A percentile compares a stretch with the other conserved stretches of the same genome.
Conservation (phyloP, 35 echinoderm and acorn worm genomes). For the Nesometra sesokonis region DNA sequence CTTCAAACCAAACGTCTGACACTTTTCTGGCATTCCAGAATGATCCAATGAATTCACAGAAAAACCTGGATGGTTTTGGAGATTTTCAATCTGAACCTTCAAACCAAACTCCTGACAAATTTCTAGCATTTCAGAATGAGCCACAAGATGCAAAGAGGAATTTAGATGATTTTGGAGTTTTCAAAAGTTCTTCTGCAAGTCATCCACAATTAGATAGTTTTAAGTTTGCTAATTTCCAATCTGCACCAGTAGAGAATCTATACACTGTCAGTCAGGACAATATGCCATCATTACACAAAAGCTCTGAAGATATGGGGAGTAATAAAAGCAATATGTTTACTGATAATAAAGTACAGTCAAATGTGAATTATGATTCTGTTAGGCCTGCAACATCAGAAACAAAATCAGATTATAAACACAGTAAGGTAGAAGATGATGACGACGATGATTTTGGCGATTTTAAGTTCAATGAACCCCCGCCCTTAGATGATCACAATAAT, state of each 20-base stretch:
- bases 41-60: neutral
- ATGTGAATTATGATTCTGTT: neutral
- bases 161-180: too few species aligned
- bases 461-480: slow-evolving; percentile 3
- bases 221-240: neutral
- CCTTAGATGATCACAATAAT: neutral
- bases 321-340: neutral
- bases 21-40: neutral
- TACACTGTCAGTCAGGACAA: slow-evolving; percentile 3
- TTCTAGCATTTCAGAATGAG: too few species aligned
- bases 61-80: slow-evolving; percentile 5
- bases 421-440: neutral
- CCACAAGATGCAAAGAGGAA: too few species aligned
- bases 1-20: neutral
- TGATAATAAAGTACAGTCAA: neutral
- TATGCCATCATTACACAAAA: neutral
- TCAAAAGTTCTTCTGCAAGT: neutral
- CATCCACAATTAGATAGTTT: neutral
- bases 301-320: neutral
- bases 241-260: neutral
- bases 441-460: slow-evolving; percentile 79
- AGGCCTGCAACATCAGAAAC: too few species aligned
- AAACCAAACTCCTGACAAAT: too few species aligned
- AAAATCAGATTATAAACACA: neutral
- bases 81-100: neutral